Base-by-base conservation (phyloP, 2,797 vertebrate species). In the Thamnophis elegans region DNA sequence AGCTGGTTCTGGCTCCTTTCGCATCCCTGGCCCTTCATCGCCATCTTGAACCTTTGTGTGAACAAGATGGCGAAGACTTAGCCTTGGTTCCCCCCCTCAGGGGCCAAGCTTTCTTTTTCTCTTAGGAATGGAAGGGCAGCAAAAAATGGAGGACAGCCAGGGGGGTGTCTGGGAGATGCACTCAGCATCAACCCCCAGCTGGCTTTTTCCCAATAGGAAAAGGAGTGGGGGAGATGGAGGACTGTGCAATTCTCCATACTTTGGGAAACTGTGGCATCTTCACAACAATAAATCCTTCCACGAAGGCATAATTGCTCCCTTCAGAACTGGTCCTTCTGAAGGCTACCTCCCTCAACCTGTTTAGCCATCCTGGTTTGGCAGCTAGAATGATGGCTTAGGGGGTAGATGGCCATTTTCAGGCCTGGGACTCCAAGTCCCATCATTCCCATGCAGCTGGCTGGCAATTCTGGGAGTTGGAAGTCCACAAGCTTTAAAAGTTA, bases 141-240 rank as follows among this genome's bases (percentile, higher is more conserved):
- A 82, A 47, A 47, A 82, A 82, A 47, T 47, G 78, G 10, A 47
- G 78, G 78, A 82, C 12, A 47, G 42, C 78, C 42, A 12, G 22
- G 42, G 47, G n/a, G n/a, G n/a, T n/a, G 42, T 12, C 36, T 42
- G 9, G 36, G 5, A 25, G 78, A 82, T 25, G 1, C 36, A 47
- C 20, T 47, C 22, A 47, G 9, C 78, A 47, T 25, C 9, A 20
- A 0, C 20, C 78, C 5, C 42, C 10, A 82, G 36, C 78, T 47
- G 20, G 78, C 20, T 47, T 82, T 85, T 25, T 47, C 42, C 22
- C 78, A 82, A 82, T 22, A n/a, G n/a, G n/a, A n/a, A n/a, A n/a
- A 5, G 36, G 20, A 20, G 42, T 42, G 2, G 42, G 1, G 0
- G 1, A 82, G 78, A 47, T 47, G 78, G 20, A 1, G 0, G 22